Evolutionary conservation across 2,113 vertebrate genomes (phyloP).

Genomic region (Dipodomys merriami): DNA sequence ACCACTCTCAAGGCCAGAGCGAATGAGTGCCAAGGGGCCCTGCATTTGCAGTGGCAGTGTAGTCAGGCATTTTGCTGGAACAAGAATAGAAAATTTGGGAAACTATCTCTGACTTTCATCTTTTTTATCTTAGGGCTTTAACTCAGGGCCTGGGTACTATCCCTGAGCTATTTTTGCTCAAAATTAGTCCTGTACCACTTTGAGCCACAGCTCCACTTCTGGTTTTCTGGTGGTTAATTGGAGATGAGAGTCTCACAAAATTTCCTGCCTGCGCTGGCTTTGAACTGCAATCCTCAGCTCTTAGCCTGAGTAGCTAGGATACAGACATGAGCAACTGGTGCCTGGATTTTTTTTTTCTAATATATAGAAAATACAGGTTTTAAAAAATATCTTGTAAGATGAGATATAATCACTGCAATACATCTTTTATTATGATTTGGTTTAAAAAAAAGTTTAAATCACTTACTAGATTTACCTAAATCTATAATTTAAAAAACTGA

Average conservation of each 20-base stretch:
- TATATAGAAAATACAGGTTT: not conserved
- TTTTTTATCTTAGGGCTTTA: no score
- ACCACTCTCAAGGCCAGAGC: not conserved
- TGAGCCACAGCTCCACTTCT: no score
- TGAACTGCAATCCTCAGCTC: no score
- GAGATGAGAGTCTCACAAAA: no score
- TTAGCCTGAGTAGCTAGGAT: no score
- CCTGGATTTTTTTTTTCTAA: not conserved
- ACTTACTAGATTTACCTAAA: not conserved
- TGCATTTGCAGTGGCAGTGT: not conserved
- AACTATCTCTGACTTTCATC: not conserved
- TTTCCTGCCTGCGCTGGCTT: no score
- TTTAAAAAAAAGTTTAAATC: not conserved
- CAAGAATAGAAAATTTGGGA: not conserved
- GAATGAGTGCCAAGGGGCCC: not conserved
- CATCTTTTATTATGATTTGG: not conserved
- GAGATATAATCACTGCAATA: not conserved
- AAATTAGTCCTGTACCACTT: no score
- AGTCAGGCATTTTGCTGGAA: not conserved
- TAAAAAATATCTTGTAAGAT: not conserved
- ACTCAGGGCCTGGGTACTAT: no score
- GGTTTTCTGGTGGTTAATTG: no score
- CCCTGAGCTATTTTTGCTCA: no score
- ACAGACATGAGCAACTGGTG: no score
- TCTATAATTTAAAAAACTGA: not conserved